Evolutionary conservation across 2,113 vertebrate genomes (phyloP).

Genomic region (Neofelis nebulosa): DNA sequence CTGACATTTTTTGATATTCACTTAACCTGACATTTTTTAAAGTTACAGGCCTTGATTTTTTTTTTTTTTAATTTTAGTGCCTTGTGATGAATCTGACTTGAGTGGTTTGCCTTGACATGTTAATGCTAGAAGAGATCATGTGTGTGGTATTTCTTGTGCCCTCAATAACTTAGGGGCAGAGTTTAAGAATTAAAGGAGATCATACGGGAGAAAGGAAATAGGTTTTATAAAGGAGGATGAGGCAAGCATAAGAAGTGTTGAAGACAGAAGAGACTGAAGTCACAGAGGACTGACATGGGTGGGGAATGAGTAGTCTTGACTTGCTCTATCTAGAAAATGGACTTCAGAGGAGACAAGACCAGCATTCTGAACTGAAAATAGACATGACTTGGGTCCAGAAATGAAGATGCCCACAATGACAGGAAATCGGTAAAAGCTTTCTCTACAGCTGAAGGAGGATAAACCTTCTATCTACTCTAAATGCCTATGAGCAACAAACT

Average conservation of each 20-base stretch:
- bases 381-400: background rate
- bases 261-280: background rate
- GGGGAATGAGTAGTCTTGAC: background rate
- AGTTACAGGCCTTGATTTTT: background rate
- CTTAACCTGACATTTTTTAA: background rate
- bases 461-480: background rate
- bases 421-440: constrained; percentile 32
- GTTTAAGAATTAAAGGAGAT: background rate
- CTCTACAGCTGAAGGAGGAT: background rate
- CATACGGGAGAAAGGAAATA: background rate
- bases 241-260: background rate
- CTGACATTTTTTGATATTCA: background rate
- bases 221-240: background rate
- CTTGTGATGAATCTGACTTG: background rate
- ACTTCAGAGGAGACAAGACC: background rate
- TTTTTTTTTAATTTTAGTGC: background rate
- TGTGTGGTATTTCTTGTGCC: background rate
- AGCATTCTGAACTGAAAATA: background rate
- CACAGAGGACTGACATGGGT: background rate
- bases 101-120: background rate
- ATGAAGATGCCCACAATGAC: background rate
- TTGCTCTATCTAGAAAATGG: background rate
- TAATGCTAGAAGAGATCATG: background rate
- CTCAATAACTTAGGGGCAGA: background rate
- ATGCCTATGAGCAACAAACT: background rate